phyloP scores from a whole-genome alignment of 2,888 invertebrate genomes.

The Hemicrepidius hirtus region DNA sequence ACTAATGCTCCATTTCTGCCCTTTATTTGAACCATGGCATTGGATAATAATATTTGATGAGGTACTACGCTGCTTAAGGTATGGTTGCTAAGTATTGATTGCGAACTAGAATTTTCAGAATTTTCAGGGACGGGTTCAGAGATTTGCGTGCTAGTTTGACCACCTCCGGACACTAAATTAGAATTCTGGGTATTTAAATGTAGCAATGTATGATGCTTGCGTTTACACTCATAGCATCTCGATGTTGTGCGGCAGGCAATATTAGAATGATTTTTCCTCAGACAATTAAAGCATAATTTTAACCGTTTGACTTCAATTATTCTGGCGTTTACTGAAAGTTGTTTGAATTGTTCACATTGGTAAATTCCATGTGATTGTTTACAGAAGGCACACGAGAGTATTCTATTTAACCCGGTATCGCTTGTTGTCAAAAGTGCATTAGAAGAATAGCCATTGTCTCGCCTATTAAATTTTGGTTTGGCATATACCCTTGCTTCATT shows the following conservation, averaged over 20 bases:
- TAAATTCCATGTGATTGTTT: not conserved
- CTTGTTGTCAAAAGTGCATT: not conserved
- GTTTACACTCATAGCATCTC: conserved; percentile 38
- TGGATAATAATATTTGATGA: no score
- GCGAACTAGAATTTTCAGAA: not conserved
- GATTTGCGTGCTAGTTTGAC: no score
- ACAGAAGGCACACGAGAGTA: not conserved
- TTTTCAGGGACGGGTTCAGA: no score
- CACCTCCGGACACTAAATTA: no score
- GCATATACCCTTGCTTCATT: not conserved
- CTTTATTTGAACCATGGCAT: no score
- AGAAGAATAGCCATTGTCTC: not conserved
- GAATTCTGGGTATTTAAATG: conserved; percentile 35
- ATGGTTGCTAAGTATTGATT: not conserved
- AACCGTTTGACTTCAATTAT: not conserved
- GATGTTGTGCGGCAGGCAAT: conserved; percentile 33
- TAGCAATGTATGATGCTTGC: conserved; percentile 48
- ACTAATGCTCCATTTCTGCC: no score
- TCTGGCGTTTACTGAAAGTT: not conserved
- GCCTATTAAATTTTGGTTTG: not conserved
- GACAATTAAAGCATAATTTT: not conserved
- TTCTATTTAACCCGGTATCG: not conserved
- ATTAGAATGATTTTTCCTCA: conserved; percentile 24
- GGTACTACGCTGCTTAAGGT: conserved; percentile 1
- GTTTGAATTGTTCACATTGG: not conserved